A percentile compares a stretch with the other conserved stretches of the same genome.
These are phyloP conservation scores for Campoplex nolae DNA, from an alignment of 2,888 invertebrate species.

Conservation along the genomic window DNA sequence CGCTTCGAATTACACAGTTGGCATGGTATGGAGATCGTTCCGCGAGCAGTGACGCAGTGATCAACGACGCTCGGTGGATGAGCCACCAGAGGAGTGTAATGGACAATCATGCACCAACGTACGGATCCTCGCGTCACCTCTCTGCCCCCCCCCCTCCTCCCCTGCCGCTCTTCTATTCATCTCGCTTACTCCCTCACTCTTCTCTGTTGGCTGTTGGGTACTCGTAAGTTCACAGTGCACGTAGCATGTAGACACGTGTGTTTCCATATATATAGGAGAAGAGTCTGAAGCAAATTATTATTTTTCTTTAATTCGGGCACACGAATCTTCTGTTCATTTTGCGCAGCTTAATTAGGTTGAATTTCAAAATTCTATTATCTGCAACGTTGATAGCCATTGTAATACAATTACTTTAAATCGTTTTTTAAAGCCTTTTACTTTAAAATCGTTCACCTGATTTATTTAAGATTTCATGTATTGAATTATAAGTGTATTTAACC, in stretches of 20 bases:
- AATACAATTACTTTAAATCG: neutral
- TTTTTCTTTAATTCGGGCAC: no score
- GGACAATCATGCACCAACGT: constrained; percentile 36
- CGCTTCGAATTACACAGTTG: constrained; percentile 63
- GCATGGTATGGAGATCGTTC: constrained; percentile 57
- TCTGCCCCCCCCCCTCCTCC: neutral
- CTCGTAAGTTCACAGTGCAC: neutral
- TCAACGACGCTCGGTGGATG: constrained; percentile 53
- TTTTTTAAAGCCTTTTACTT: neutral
- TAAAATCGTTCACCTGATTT: neutral
- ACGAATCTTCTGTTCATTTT: no score
- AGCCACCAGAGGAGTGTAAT: constrained; percentile 47
- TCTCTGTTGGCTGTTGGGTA: no score
- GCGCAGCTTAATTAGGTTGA: no score
- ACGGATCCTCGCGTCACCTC: constrained; percentile 8
- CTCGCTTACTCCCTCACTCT: neutral
- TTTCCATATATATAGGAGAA: neutral
- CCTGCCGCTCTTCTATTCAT: neutral
- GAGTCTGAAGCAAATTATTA: neutral
- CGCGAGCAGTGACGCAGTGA: constrained; percentile 57
- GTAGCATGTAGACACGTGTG: neutral
- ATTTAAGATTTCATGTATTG: neutral
- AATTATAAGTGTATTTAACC: no score
- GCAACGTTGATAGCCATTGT: neutral
- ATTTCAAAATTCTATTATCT: no score